These are phyloP conservation scores for Jordanella pulchra DNA, from an alignment of 2,797 vertebrate genomes.

Conservation along the genomic window DNA sequence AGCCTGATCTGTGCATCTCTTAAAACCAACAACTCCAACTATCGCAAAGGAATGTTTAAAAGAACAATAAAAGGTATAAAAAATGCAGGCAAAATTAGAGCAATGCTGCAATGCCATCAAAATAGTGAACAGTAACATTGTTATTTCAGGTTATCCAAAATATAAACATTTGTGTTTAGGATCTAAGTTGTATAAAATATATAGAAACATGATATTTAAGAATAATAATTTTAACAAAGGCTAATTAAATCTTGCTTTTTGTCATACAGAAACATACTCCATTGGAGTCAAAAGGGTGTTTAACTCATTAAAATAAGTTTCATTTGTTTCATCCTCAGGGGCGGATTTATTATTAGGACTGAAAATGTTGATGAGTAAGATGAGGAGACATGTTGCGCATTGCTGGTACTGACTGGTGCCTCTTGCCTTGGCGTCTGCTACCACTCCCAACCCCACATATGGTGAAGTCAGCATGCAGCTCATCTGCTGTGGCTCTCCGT, in stretches of 20 bases:
- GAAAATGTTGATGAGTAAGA: constrained; percentile 62
- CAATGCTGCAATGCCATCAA: not conserved
- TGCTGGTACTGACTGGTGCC: constrained; percentile 67
- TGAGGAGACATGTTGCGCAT: constrained; percentile 66
- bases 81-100: not conserved
- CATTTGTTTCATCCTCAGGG: constrained; percentile 5
- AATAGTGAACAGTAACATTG: not conserved
- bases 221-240: not conserved
- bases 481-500: constrained; percentile 26
- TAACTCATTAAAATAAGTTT: constrained; percentile 12
- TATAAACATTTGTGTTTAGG: not conserved
- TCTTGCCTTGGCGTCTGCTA: constrained; percentile 68
- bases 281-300: constrained; percentile 2
- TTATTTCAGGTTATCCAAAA: not conserved
- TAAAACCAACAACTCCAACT: not conserved
- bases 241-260: not conserved
- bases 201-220: not conserved
- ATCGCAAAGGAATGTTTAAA: not conserved
- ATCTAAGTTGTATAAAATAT: not conserved
- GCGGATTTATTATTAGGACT: constrained; percentile 57
- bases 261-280: constrained; percentile 5
- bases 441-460: constrained; percentile 70
- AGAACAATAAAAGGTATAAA: not conserved
- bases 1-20: not conserved
- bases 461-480: constrained; percentile 68